Conservation (phyloP, 2,797 vertebrate genomes). For the Karalla daura region DNA sequence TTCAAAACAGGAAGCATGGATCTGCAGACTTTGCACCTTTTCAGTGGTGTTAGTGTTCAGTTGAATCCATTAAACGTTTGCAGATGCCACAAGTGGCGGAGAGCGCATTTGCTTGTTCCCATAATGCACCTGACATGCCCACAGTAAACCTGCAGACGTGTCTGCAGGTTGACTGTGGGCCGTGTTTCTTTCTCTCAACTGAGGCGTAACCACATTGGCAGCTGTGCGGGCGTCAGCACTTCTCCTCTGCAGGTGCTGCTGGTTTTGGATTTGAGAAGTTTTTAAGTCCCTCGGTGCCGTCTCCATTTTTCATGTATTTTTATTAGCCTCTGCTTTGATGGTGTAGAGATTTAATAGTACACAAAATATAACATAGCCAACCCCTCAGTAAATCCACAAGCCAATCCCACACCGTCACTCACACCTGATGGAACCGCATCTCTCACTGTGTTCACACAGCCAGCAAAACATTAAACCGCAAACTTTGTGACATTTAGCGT, state of each 20-base stretch:
- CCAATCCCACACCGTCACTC: conserved; percentile 14
- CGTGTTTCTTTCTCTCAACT: conserved; percentile 11
- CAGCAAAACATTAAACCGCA: not conserved
- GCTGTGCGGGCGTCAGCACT: conserved; percentile 53
- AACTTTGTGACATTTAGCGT: not conserved
- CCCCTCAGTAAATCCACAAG: conserved; percentile 20
- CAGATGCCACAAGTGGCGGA: not conserved
- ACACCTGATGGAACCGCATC: conserved; percentile 14
- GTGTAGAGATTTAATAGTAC: conserved; percentile 30
- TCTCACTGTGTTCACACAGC: not conserved
- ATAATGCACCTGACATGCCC: conserved; percentile 25
- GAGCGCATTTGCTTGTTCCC: conserved; percentile 26
- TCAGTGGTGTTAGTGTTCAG: conserved; percentile 1
- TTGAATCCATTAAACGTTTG: conserved; percentile 29
- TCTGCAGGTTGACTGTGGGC: conserved; percentile 45
- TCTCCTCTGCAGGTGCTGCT: conserved; percentile 46
- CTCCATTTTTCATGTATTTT: conserved; percentile 44
- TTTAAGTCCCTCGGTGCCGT: conserved; percentile 20
- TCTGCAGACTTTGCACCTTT: not conserved
- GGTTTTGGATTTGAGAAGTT: conserved; percentile 38
- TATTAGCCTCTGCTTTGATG: conserved; percentile 37
- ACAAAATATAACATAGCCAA: conserved; percentile 19
- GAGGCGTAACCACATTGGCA: conserved; percentile 34
- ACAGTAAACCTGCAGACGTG: conserved; percentile 20
- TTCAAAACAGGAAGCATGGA: conserved; percentile 2